phyloP scores from a whole-genome alignment of 2,888 invertebrate genomes.

The Synanthedon vespiformis region DNA sequence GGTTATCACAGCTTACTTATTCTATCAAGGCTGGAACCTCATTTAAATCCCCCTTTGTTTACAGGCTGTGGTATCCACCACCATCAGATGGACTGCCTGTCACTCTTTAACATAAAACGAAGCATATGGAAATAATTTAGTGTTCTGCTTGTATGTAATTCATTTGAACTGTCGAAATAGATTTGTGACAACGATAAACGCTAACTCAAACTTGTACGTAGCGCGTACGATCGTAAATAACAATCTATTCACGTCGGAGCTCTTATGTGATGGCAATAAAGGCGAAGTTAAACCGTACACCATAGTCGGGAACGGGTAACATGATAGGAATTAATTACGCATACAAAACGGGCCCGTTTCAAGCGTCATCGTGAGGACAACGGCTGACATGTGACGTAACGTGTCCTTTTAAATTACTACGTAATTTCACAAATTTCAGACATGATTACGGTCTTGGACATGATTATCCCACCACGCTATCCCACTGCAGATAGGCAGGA shows the following conservation, averaged over 20 bases:
- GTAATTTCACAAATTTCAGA: no score
- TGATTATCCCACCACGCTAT: no score
- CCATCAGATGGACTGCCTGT: no score
- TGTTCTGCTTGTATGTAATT: slow-evolving; percentile 6
- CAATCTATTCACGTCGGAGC: background rate
- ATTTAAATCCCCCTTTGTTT: no score
- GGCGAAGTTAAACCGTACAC: slow-evolving; percentile 14
- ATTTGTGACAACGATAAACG: slow-evolving; percentile 36
- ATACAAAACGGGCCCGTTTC: slow-evolving; percentile 28
- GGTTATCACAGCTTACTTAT: no score
- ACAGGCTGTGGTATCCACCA: no score
- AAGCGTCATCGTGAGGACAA: background rate
- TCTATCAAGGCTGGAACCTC: no score
- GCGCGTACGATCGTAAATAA: background rate
- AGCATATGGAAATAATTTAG: no score
- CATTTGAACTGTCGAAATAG: slow-evolving; percentile 34
- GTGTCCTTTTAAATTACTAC: background rate
- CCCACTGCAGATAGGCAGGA: no score
- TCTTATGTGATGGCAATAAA: slow-evolving; percentile 13
- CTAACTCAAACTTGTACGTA: background rate
- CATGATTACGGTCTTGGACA: no score
- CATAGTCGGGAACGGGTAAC: slow-evolving; percentile 21
- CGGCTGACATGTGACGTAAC: background rate
- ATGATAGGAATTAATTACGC: slow-evolving; percentile 44
- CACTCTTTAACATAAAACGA: no score